Base-by-base conservation (phyloP, 2,113 vertebrate genomes). In the Grallaria varia region DNA sequence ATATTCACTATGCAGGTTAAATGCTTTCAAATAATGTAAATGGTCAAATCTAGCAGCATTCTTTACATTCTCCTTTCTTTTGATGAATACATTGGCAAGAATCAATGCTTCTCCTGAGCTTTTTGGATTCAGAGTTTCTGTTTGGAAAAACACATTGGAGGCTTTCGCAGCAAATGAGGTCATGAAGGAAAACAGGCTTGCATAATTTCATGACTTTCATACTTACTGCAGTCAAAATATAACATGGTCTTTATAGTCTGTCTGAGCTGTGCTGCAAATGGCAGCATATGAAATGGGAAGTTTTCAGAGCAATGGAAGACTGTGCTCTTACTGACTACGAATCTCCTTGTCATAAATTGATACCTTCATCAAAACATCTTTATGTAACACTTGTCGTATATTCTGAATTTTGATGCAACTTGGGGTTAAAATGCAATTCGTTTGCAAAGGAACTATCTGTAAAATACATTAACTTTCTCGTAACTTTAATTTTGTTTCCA, bases 361-460 rank as follows among this genome's bases (percentile, higher is more conserved):
- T 44, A 18, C 3, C 8, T 69, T 22, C 0, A 0, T 56, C 18
- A 58, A 23, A 8, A 58, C 4, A 56, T 62, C 14, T 77, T 69
- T 66, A 44, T 8, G 11, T 52, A 27, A 49, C 9, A 14, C 6
- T 45, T 35, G 6, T 33, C 16, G 19, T 16, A 19, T 14, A 1
- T 58, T 74, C 31, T 77, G 31, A 74, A 89, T 45, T 62, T 27
- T 52, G 3, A 58, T 15, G 12, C 7, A 8, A 10, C 66, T 71
- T 75, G 47, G 76, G 8, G 8, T 64, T 50, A 52, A 71, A 69
- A 42, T 28, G 7, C 39, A 19, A 44, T 58, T 82, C 0, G 35
- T 47, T 74, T 13, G 2, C 17, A 37, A 87, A 74, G 12, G 10
- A 66, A 35, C 19, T 84, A 42, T 47, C 15, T 63, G 23, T 23